Conservation (phyloP, 2,113 vertebrate species). For the Pseudopodoces humilis region DNA sequence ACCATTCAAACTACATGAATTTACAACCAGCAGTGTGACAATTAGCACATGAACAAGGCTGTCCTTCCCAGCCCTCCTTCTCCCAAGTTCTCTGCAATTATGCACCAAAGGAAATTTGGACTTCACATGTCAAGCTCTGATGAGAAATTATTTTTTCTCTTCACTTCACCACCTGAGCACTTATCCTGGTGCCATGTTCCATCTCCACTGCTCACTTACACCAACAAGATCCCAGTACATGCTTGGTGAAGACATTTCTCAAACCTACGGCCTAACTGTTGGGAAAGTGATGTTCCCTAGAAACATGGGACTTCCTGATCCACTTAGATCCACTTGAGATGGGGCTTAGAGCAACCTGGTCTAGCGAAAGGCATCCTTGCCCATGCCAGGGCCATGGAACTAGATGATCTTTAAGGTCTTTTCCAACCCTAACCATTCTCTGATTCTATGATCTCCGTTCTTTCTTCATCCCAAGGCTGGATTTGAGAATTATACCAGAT, state of each 20-base stretch:
- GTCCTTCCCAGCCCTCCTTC: background rate
- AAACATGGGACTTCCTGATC: background rate
- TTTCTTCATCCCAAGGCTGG: background rate
- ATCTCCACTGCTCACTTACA: background rate
- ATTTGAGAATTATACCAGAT: background rate
- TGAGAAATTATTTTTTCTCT: background rate
- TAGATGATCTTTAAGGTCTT: background rate
- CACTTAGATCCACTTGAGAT: background rate
- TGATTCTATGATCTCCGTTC: background rate
- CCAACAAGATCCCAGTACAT: background rate
- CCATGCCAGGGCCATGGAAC: fast-evolving
- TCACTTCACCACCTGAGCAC: background rate
- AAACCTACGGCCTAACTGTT: background rate
- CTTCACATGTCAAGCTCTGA: background rate
- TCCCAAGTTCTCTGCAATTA: background rate
- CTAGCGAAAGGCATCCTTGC: too few species aligned
- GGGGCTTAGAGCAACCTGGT: background rate
- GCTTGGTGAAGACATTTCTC: background rate
- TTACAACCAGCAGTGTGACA: background rate
- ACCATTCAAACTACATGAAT: background rate
- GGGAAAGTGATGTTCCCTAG: background rate
- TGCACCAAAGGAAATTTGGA: background rate
- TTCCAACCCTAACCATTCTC: background rate
- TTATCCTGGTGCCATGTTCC: background rate
- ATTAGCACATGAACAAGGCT: background rate